Evolutionary conservation across 2,888 invertebrate species (phyloP).

Genomic region (Bombyx huttoni): DNA sequence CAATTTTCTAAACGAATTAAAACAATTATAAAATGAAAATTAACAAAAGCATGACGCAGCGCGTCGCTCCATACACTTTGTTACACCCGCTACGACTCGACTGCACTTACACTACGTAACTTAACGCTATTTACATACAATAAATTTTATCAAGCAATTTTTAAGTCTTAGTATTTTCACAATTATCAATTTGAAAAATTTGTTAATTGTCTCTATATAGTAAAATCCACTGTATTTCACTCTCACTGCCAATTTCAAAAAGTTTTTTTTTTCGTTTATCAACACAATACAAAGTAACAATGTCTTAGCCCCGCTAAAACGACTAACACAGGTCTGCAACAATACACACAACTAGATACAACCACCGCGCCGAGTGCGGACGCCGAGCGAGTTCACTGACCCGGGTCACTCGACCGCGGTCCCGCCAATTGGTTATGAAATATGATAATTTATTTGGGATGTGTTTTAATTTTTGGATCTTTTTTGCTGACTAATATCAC

Average conservation of each 20-base stretch:
- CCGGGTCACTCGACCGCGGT: no score
- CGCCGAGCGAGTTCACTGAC: no score
- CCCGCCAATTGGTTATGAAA: no score
- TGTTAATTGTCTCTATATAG: slow-evolving; percentile 66
- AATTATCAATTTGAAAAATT: slow-evolving; percentile 68
- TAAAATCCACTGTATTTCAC: slow-evolving; percentile 60
- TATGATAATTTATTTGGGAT: no score
- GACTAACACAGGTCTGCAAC: slow-evolving; percentile 28
- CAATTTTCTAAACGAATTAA: slow-evolving; percentile 31
- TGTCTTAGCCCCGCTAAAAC: slow-evolving; percentile 50
- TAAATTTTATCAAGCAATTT: slow-evolving; percentile 63
- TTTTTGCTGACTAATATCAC: no score
- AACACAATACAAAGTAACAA: slow-evolving; percentile 57
- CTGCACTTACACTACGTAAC: slow-evolving; percentile 55
- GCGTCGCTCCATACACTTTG: slow-evolving; percentile 55
- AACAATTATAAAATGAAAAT: slow-evolving; percentile 26
- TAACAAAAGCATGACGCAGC: slow-evolving; percentile 27
- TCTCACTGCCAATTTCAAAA: slow-evolving; percentile 48
- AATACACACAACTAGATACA: slow-evolving; percentile 46
- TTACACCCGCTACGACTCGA: slow-evolving; percentile 71
- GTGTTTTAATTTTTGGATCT: no score
- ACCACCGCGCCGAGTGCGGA: slow-evolving; percentile 30
- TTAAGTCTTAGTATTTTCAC: slow-evolving; percentile 66
- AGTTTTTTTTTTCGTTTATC: slow-evolving; percentile 31
- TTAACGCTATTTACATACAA: slow-evolving; percentile 68